phyloP scores from a whole-genome alignment of 1,140 invertebrate species.

The Trissolcus basalis region DNA sequence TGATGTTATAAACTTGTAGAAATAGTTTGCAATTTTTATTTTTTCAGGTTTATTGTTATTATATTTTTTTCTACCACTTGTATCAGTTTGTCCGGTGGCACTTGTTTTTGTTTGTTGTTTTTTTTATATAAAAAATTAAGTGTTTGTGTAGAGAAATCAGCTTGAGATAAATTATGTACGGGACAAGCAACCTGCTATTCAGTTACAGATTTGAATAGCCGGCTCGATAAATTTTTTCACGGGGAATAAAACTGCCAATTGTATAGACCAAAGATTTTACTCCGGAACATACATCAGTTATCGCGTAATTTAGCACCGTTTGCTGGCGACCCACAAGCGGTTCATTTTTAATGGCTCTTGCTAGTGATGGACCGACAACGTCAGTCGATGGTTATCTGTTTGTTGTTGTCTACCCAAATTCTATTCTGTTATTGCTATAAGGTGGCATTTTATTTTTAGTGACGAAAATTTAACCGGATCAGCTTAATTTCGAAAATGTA shows the following conservation, averaged over 20 bases:
- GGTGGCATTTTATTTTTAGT: background rate
- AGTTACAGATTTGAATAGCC: background rate
- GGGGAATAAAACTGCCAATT: conserved; percentile 5
- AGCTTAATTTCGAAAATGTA: background rate
- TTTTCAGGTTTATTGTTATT: too few species aligned
- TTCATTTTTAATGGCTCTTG: conserved; percentile 36
- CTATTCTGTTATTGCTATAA: background rate
- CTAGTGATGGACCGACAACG: conserved; percentile 24
- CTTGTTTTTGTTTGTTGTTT: too few species aligned
- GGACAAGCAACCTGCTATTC: too few species aligned
- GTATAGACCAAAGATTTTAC: conserved; percentile 11
- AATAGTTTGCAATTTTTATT: too few species aligned
- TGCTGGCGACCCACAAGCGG: conserved; percentile 23
- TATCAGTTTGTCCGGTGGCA: too few species aligned
- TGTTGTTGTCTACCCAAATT: conserved; percentile 17
- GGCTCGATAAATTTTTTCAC: conserved; percentile 6
- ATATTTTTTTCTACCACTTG: too few species aligned
- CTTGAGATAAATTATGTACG: too few species aligned
- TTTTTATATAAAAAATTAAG: too few species aligned
- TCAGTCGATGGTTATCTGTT: conserved; percentile 31
- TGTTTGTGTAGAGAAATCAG: too few species aligned
- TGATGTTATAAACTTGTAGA: too few species aligned
- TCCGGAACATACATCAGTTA: conserved; percentile 19
- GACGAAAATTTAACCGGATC: background rate
- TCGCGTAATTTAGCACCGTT: conserved; percentile 24